Conservation (phyloP, 2,797 vertebrate species). For the Neopelma chrysocephalum region DNA sequence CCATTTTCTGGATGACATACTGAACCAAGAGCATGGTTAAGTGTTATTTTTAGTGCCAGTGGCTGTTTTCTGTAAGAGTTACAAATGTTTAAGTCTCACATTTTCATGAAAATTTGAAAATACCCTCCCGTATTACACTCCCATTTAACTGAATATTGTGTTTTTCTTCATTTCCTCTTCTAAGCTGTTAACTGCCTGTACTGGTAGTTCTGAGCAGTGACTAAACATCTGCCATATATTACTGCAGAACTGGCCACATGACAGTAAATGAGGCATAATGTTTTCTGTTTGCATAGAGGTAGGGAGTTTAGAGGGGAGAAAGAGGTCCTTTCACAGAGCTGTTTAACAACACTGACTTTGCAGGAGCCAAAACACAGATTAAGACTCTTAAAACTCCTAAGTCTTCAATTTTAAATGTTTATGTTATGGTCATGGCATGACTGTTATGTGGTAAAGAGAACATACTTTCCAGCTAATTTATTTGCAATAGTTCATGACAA, state of each 20-base stretch:
- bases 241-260: background rate
- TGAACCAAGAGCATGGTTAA: background rate
- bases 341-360: background rate
- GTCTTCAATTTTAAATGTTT: background rate
- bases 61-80: background rate
- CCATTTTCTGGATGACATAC: background rate
- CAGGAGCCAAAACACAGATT: background rate
- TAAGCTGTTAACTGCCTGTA: background rate
- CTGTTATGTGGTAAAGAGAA: background rate
- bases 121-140: background rate
- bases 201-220: background rate
- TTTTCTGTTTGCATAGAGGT: background rate
- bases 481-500: background rate
- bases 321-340: background rate
- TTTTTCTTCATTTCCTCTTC: background rate
- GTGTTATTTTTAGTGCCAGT: background rate
- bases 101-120: background rate
- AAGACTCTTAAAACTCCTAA: background rate
- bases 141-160: background rate
- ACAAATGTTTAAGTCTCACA: background rate
- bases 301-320: background rate
- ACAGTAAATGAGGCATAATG: background rate
- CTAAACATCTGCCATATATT: background rate
- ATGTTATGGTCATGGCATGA: background rate
- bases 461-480: background rate